Evolutionary conservation across 2,888 invertebrate species (phyloP).

Genomic region (Apodemia mormo): DNA sequence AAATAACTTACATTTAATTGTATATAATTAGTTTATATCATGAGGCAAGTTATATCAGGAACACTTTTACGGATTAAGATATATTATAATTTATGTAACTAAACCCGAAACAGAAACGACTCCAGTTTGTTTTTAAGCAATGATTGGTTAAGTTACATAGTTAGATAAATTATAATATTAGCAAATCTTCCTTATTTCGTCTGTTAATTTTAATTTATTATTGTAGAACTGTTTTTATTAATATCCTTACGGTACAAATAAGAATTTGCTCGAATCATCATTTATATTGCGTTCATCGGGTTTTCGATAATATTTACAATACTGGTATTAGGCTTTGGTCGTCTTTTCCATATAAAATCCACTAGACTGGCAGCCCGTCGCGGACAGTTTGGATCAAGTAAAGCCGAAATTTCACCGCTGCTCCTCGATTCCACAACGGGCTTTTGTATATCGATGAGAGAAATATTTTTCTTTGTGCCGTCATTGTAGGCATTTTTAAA

Average conservation of each 20-base stretch:
- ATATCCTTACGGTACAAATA: too few species aligned
- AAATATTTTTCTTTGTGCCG: slow-evolving; percentile 24
- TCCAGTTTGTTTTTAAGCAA: background rate
- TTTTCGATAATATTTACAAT: slow-evolving; percentile 62
- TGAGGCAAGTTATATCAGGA: background rate
- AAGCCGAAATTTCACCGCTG: slow-evolving; percentile 49
- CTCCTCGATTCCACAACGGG: slow-evolving; percentile 45
- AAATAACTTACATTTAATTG: background rate
- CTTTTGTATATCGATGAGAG: slow-evolving; percentile 45
- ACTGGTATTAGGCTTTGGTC: slow-evolving; percentile 24
- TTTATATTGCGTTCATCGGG: slow-evolving; percentile 56
- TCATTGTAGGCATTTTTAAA: slow-evolving; percentile 41
- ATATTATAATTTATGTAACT: background rate
- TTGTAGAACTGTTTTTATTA: too few species aligned
- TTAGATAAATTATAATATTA: background rate
- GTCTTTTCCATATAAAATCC: slow-evolving; percentile 42
- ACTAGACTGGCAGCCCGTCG: slow-evolving; percentile 50
- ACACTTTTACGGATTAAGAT: background rate
- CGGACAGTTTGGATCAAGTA: slow-evolving; percentile 45
- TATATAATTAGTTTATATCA: background rate
- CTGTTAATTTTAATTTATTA: too few species aligned
- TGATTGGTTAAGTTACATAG: background rate
- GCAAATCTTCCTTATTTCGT: background rate
- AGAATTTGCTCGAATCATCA: background rate
- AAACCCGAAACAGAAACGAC: background rate